Conservation (phyloP, 2,113 vertebrate species). For the Percopsis transmontana region DNA sequence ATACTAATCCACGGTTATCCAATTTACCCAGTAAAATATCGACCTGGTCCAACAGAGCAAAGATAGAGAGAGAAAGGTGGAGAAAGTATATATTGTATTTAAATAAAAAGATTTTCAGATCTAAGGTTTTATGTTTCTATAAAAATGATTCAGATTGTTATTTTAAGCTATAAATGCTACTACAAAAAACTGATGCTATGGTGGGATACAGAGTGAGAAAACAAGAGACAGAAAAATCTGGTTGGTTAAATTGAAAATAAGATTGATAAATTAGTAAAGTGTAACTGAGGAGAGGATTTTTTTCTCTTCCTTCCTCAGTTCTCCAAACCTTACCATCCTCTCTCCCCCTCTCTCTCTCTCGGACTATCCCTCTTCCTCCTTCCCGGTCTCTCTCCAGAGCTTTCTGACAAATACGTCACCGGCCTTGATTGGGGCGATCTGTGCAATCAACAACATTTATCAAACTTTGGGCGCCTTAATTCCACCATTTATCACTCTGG, state of each 20-base stretch:
- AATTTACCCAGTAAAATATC: too few relatives aligned
- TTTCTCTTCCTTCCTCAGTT: slow-evolving; percentile 18
- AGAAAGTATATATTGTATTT: too few relatives aligned
- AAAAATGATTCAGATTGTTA: too few relatives aligned
- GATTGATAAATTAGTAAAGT: not conserved
- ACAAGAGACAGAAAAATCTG: too few relatives aligned
- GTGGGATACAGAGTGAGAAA: too few relatives aligned
- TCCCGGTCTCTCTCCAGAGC: not conserved
- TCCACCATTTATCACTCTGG: slow-evolving; percentile 49
- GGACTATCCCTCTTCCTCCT: not conserved
- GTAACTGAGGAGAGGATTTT: not conserved
- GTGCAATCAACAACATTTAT: slow-evolving; percentile 58
- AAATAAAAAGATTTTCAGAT: too few relatives aligned
- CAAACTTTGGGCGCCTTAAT: slow-evolving; percentile 50
- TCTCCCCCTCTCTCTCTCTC: slow-evolving; percentile 4
- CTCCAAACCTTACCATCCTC: not conserved
- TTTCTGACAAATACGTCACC: slow-evolving; percentile 10
- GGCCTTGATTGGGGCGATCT: slow-evolving; percentile 44
- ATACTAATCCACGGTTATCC: too few relatives aligned
- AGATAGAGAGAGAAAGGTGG: too few relatives aligned
- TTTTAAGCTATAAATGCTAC: too few relatives aligned
- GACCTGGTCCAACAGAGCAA: too few relatives aligned
- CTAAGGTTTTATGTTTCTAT: too few relatives aligned
- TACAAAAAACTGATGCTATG: too few relatives aligned
- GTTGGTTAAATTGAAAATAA: not conserved